phyloP scores from a whole-genome alignment of 92 coral and sea anemone genomes.

The Phenganax subtilis region DNA sequence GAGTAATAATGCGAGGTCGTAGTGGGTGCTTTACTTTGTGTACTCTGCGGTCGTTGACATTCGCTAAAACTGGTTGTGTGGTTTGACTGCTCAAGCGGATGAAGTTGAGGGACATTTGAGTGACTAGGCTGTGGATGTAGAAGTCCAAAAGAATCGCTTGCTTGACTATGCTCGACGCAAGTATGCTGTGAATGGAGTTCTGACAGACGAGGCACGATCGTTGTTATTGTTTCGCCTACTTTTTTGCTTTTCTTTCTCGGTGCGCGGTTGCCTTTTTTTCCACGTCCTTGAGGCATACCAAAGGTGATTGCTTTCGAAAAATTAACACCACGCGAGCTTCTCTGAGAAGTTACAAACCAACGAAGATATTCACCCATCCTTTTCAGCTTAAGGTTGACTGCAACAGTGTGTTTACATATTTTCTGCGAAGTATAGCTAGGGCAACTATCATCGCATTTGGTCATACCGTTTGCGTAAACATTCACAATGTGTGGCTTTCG shows the following conservation, averaged over 20 bases:
- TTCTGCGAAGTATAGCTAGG: slow-evolving; percentile 30
- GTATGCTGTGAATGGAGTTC: not conserved
- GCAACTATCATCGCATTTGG: slow-evolving; percentile 31
- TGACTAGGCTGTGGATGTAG: not conserved
- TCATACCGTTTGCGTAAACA: slow-evolving; percentile 36
- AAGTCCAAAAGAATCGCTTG: not conserved
- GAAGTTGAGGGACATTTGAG: no score
- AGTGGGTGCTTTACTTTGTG: not conserved
- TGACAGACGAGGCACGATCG: not conserved
- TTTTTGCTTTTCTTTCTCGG: not conserved
- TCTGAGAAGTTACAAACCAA: slow-evolving; percentile 41
- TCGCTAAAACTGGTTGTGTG: not conserved
- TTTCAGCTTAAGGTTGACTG: slow-evolving; percentile 26
- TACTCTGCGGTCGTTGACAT: not conserved
- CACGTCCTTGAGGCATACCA: slow-evolving; percentile 50
- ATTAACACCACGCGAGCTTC: slow-evolving; percentile 38
- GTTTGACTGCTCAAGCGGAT: no score
- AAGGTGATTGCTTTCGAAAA: slow-evolving; percentile 18
- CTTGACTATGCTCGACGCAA: not conserved
- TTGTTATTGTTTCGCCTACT: not conserved
- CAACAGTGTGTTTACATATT: slow-evolving; percentile 42
- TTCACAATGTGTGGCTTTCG: slow-evolving; percentile 41
- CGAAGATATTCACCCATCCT: slow-evolving; percentile 28
- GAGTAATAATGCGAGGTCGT: no score
- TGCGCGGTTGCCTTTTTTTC: slow-evolving; percentile 3